Evolutionary conservation across 2,797 vertebrate species (phyloP).

Genomic region (Myiothlypis chrysogaster): DNA sequence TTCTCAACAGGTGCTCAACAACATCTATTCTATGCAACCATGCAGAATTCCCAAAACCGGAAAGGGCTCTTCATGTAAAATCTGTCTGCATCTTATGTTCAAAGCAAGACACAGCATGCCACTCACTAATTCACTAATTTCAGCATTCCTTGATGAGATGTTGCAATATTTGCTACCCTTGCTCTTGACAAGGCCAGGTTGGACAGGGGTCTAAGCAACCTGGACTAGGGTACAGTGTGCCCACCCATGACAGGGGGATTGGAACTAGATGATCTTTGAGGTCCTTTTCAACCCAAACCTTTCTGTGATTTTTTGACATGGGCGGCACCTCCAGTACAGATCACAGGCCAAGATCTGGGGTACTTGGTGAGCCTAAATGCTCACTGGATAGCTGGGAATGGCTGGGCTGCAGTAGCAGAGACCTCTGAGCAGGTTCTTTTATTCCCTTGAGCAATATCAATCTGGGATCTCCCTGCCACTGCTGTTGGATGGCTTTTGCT

Average conservation of each 20-base stretch:
- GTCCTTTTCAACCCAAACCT: not conserved
- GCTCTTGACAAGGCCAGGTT: not conserved
- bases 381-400: not conserved
- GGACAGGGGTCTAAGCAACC: not conserved
- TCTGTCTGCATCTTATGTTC: not conserved
- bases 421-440: not conserved
- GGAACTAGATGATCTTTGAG: not conserved
- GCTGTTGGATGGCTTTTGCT: not conserved
- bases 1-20: not conserved
- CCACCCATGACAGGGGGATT: fast-evolving
- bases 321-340: not conserved
- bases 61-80: not conserved
- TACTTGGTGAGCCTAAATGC: not conserved
- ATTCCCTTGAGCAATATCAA: not conserved
- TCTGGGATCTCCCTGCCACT: not conserved
- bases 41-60: not conserved
- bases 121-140: not conserved
- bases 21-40: not conserved
- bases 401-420: not conserved
- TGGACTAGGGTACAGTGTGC: not conserved
- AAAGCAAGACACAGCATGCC: not conserved
- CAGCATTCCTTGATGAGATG: not conserved
- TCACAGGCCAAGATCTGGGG: fast-evolving
- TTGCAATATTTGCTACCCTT: not conserved
- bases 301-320: not conserved